These are phyloP conservation scores for Anorthoa munda DNA, from an alignment of 2,888 invertebrate species.

Conservation along the genomic window DNA sequence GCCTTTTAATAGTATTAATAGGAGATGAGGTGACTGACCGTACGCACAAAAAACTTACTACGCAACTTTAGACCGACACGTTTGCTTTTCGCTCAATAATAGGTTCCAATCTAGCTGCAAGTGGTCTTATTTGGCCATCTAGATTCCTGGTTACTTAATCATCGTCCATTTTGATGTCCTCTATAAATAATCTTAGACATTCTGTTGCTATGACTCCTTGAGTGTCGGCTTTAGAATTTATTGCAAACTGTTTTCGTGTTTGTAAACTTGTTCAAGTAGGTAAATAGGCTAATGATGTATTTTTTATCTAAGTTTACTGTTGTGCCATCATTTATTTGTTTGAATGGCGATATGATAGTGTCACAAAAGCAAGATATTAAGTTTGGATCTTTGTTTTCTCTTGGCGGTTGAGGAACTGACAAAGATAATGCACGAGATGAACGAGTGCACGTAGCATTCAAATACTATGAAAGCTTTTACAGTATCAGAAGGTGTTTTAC, in stretches of 20 bases:
- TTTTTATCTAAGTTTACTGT: conserved; percentile 62
- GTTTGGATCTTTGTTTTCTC: not conserved
- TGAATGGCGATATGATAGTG: conserved; percentile 28
- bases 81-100: conserved; percentile 55
- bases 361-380: conserved; percentile 27
- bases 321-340: conserved; percentile 59
- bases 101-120: conserved; percentile 55
- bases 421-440: conserved; percentile 1
- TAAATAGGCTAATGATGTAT: conserved; percentile 63
- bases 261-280: conserved; percentile 57
- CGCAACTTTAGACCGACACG: conserved; percentile 57
- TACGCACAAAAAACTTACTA: conserved; percentile 69
- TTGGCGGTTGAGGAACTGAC: conserved; percentile 11
- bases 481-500: not conserved
- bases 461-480: not conserved
- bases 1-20: conserved; percentile 70
- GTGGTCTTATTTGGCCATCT: conserved; percentile 60
- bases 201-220: conserved; percentile 24
- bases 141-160: conserved; percentile 63
- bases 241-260: conserved; percentile 22
- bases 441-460: not conserved
- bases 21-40: conserved; percentile 72
- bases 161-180: conserved; percentile 37
- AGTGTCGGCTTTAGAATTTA: conserved; percentile 29
- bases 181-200: conserved; percentile 39